Percentiles rank a stretch among this genome's conserved stretches.
These are phyloP conservation scores for Uria lomvia DNA, from an alignment of 2,113 vertebrate genomes.

Conservation along the genomic window DNA sequence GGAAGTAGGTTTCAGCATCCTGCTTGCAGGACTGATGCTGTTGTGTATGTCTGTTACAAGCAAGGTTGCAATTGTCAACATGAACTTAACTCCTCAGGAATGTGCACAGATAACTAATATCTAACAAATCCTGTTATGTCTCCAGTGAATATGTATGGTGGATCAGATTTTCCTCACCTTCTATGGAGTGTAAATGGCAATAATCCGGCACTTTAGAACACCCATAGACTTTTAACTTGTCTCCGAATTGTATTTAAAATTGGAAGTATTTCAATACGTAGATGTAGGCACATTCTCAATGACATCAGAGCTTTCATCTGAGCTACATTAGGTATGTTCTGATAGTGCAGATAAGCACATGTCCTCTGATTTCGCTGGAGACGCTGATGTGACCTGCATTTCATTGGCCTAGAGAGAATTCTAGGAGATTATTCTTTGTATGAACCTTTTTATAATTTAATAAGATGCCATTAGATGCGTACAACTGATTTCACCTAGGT, in stretches of 20 bases:
- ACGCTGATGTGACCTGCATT: not conserved
- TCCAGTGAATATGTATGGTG: not conserved
- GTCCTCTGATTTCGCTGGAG: not conserved
- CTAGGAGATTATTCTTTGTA: not conserved
- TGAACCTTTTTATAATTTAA: not conserved
- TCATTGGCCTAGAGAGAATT: not conserved
- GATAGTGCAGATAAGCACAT: not conserved
- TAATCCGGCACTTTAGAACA: not conserved
- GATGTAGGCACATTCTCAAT: not conserved
- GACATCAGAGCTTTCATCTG: not conserved
- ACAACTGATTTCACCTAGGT: not conserved
- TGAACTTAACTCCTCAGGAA: not conserved
- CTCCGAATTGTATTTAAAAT: not conserved
- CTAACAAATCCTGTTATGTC: not conserved
- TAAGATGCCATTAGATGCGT: not conserved
- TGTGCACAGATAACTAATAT: not conserved
- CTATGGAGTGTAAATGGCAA: not conserved
- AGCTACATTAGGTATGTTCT: not conserved
- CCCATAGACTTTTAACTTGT: not conserved
- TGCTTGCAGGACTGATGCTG: not conserved
- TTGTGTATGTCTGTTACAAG: not conserved
- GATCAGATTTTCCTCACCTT: not conserved
- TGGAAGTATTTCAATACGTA: not conserved
- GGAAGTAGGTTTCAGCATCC: not conserved
- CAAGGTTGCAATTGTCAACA: not conserved